Evolutionary conservation across 2,113 vertebrate genomes (phyloP).

Genomic region (Pseudopodoces humilis): DNA sequence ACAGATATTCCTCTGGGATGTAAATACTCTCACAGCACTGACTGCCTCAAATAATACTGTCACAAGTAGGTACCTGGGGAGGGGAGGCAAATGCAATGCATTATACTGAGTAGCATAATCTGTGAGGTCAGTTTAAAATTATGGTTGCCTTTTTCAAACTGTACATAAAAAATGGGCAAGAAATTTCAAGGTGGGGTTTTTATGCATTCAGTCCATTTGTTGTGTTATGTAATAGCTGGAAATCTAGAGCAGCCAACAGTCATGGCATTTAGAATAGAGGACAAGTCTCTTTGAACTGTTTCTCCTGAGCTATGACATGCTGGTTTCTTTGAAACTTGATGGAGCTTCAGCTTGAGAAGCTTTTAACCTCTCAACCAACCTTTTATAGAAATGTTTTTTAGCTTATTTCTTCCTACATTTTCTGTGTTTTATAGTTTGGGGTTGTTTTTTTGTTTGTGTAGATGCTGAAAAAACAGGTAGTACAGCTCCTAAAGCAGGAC

Average conservation of each 20-base stretch:
- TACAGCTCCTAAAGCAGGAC: not conserved
- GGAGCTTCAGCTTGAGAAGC: not conserved
- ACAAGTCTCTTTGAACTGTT: not conserved
- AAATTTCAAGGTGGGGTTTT: not conserved
- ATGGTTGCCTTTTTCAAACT: not conserved
- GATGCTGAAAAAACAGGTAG: not conserved
- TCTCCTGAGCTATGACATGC: not conserved
- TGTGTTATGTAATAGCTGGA: not conserved
- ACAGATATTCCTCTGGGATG: constrained; percentile 99
- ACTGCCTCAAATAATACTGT: constrained; percentile 99
- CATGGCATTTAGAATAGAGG: not conserved
- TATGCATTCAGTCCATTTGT: not conserved
- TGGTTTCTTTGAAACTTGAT: not conserved
- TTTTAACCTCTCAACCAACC: not conserved
- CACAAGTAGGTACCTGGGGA: constrained; percentile 85
- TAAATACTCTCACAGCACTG: constrained; percentile 96
- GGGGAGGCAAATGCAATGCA: not conserved
- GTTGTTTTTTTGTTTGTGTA: not conserved
- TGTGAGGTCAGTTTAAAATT: not conserved
- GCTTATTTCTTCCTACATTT: not conserved
- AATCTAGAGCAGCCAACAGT: not conserved
- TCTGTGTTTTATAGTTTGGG: not conserved
- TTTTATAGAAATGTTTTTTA: not conserved
- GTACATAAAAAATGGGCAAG: not conserved
- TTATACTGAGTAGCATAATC: not conserved